Percentiles rank a stretch among this genome's conserved stretches.
Conservation (phyloP, 2,113 vertebrate species). For the human region GRCh38 chr12:76410001-76410500, state of each 20-base stretch:
- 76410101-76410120: constrained; percentile 13
- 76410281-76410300: neutral
- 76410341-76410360: neutral
- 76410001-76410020: neutral
- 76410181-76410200: neutral
- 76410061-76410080: constrained; percentile 1
- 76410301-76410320: neutral
- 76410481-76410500: neutral
- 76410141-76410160: neutral
- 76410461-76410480: neutral
- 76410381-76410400: neutral
- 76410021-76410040: constrained; percentile 3
- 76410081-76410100: neutral
- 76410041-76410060: constrained; percentile 29
- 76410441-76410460: neutral
- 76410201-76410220: neutral
- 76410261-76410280: neutral
- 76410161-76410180: neutral
- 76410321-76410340: neutral
- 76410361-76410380: neutral
- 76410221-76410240: neutral
- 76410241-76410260: neutral
- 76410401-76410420: neutral
- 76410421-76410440: neutral
- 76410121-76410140: neutral